A percentile compares a stretch with the other conserved stretches of the same genome.
Evolutionary conservation across 1,140 invertebrate genomes (phyloP).

Genomic region (Trichoplusia ni): DNA sequence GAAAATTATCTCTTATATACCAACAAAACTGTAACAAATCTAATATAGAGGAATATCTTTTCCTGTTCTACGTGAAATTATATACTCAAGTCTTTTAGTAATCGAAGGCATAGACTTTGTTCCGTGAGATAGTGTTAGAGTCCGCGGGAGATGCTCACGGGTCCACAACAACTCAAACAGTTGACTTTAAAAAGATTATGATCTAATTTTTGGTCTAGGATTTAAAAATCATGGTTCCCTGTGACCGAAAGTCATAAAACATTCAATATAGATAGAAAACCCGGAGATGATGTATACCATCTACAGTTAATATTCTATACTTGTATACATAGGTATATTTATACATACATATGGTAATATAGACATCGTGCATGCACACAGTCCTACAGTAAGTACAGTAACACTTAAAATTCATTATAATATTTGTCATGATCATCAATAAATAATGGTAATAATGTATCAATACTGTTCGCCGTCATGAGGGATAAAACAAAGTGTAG

Average conservation of each 20-base stretch:
- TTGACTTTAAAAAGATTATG: conserved; percentile 24
- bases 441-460: conserved; percentile 20
- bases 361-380: conserved; percentile 1
- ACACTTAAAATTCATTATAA: conserved; percentile 17
- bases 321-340: conserved; percentile 26
- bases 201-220: conserved; percentile 33
- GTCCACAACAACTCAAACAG: conserved; percentile 8
- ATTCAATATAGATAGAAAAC: conserved; percentile 30
- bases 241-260: conserved; percentile 31
- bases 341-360: conserved; percentile 15
- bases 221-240: conserved; percentile 28
- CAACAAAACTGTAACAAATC: conserved; percentile 1
- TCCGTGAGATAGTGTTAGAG: conserved; percentile 1
- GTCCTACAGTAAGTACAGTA: conserved; percentile 26
- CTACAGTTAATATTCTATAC: conserved; percentile 14
- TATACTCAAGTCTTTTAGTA: conserved; percentile 16
- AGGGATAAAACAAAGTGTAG: conserved; percentile 2
- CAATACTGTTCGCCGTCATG: conserved; percentile 10
- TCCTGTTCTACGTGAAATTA: background rate
- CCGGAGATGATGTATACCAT: conserved; percentile 25
- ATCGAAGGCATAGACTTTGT: conserved; percentile 11
- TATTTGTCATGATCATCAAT: conserved; percentile 27
- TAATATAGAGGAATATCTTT: background rate
- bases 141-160: background rate
- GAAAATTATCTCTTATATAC: conserved; percentile 8